These are phyloP conservation scores for Cassiopea xamachana DNA, from an alignment of 30 jellyfish, hydroid and myxozoan genomes.

Conservation along the genomic window DNA sequence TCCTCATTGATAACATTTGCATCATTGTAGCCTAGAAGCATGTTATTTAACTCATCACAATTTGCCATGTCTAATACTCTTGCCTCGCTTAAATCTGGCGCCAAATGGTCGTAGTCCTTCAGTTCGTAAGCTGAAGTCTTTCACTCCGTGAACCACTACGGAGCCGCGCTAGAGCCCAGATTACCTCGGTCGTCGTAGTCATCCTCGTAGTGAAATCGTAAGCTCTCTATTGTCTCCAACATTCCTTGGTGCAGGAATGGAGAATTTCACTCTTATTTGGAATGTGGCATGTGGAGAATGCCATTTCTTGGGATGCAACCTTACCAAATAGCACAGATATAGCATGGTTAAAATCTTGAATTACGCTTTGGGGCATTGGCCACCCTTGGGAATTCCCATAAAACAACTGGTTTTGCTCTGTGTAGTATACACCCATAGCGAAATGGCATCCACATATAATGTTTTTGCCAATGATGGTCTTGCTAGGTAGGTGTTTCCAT, in stretches of 20 bases:
- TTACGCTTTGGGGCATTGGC: slow-evolving; percentile 8
- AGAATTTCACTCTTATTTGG: neutral
- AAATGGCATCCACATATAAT: slow-evolving; percentile 7
- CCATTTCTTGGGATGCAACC: neutral
- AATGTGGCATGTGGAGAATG: neutral
- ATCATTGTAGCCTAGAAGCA: too few relatives aligned
- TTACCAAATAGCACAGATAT: neutral
- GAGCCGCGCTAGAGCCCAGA: too few relatives aligned
- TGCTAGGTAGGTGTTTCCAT: neutral
- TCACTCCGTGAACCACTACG: too few relatives aligned
- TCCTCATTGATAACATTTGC: too few relatives aligned
- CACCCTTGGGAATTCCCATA: neutral
- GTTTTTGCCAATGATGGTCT: neutral
- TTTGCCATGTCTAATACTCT: too few relatives aligned
- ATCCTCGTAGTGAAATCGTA: too few relatives aligned
- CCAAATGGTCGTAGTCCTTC: too few relatives aligned
- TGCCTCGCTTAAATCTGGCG: too few relatives aligned
- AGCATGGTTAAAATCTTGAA: too few relatives aligned
- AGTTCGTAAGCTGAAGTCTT: too few relatives aligned
- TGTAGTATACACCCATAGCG: slow-evolving; percentile 22
- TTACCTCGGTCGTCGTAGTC: too few relatives aligned
- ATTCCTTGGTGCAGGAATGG: neutral
- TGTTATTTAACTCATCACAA: too few relatives aligned
- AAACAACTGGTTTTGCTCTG: neutral
- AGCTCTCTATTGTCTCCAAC: neutral